These are phyloP conservation scores for Lydus trimaculatus DNA, from an alignment of 2,888 invertebrate genomes.

Conservation along the genomic window DNA sequence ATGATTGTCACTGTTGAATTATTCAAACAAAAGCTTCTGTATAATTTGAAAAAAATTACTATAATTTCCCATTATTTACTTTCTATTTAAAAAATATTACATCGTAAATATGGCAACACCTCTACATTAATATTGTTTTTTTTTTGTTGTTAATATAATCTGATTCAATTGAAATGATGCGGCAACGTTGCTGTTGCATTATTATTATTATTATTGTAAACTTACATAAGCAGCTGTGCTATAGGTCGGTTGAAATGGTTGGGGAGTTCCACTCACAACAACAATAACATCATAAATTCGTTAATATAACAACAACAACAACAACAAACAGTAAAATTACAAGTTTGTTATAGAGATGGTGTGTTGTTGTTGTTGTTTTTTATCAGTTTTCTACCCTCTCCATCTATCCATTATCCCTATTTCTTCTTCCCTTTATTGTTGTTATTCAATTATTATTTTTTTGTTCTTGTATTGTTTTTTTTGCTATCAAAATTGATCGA, in stretches of 20 bases:
- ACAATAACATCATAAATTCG: constrained; percentile 48
- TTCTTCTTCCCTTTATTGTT: neutral
- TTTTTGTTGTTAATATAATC: neutral
- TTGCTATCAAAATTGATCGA: neutral
- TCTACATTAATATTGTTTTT: too few species aligned
- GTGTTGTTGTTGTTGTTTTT: too few species aligned
- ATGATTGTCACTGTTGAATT: neutral
- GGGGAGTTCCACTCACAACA: neutral
- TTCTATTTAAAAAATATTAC: neutral
- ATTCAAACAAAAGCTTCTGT: neutral
- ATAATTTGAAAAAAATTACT: neutral
- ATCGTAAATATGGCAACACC: neutral
- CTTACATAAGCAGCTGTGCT: constrained; percentile 56
- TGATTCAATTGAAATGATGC: neutral
- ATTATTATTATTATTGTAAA: constrained; percentile 36
- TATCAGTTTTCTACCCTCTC: neutral
- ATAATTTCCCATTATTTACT: neutral
- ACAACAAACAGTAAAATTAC: neutral
- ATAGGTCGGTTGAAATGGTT: constrained; percentile 38
- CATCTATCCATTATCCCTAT: neutral
- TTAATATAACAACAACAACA: constrained; percentile 27
- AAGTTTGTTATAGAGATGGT: neutral
- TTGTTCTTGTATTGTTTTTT: neutral
- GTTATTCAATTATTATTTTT: neutral
- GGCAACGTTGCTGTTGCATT: constrained; percentile 55